Base-by-base conservation (phyloP, 64 coral and sea anemone species). In the Montipora capricornis region DNA sequence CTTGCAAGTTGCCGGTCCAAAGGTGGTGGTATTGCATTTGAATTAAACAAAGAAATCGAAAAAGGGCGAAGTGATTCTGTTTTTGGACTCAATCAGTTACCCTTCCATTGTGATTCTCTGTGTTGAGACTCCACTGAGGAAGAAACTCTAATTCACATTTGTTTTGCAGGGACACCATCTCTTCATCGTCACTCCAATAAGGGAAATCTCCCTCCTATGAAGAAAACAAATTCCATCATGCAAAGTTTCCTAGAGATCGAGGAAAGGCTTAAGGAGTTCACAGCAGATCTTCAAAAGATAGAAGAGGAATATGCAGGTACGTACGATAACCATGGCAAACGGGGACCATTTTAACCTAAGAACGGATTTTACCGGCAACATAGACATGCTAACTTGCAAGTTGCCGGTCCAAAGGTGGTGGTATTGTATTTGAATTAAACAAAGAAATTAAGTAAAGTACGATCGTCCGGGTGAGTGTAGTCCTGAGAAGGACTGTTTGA, bases 161-260 rank as follows among this genome's bases (percentile, higher is more conserved):
- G 20, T 73, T 3, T 73, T 22, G n/a, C 73, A 75, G 73, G 73
- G 2, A 5, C 10, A 1, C 66, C 5, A 16, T 20, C 66, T 15
- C 24, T 44, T 16, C 45, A 16, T 6, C 16, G 45, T 8, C 5
- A 49, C 11, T 50, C 46, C 15, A 17, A 86, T 44, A 71, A 22
- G 10, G 80, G 80, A 2, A 82, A 82, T 10, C 64, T 86, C 4
- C 48, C 49, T 67, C 82, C 66, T 9, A 17, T 48, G 13, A 86
- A 71, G 44, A 70, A 49, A 68, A 86, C 48, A 8, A n/a, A 71
- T 66, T 71, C 62, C 16, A 71, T 86, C 44, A 73, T 86, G 82
- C 82, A 86, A n/a, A 86, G 46, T 50, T 86, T 86, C 17, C 37
- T 86, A 10, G 64, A 70, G n/a, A 50, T 86, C 19, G 82, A 86